phyloP scores from a whole-genome alignment of 2,888 invertebrate genomes.

The Agonopterix alstromeriana region DNA sequence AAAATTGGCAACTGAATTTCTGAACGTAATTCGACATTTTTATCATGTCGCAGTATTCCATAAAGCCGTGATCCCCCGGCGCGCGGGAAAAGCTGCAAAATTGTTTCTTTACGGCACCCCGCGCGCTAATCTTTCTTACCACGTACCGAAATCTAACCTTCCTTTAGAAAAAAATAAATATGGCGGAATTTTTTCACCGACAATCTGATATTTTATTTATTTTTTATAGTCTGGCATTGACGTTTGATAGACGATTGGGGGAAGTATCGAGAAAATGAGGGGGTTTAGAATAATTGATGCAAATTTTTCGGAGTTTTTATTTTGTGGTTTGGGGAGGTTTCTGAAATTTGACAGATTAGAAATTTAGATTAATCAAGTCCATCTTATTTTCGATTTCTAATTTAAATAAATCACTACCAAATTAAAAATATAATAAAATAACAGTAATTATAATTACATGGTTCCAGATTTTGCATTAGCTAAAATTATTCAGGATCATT shows the following conservation, averaged over 20 bases:
- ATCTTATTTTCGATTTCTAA: no score
- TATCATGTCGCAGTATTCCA: constrained; percentile 63
- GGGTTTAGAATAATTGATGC: constrained; percentile 42
- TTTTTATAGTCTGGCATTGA: constrained; percentile 64
- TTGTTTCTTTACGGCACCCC: constrained; percentile 74
- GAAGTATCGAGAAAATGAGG: constrained; percentile 20
- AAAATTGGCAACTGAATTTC: constrained; percentile 5
- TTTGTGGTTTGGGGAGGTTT: no score
- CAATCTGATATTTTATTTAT: constrained; percentile 62
- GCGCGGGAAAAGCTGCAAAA: constrained; percentile 56
- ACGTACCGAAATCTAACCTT: constrained; percentile 16
- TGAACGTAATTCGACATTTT: constrained; percentile 52
- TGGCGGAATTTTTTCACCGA: constrained; percentile 29
- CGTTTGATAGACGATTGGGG: constrained; percentile 47
- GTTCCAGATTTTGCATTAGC: no score
- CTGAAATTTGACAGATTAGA: no score
- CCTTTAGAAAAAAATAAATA: constrained; percentile 5
- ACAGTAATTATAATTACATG: no score
- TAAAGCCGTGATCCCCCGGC: constrained; percentile 48
- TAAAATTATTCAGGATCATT: no score
- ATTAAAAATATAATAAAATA: no score
- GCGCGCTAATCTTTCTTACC: constrained; percentile 60
- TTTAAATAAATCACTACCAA: no score
- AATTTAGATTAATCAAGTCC: no score
- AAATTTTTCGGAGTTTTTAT: constrained; percentile 14